Evolutionary conservation across 2,797 vertebrate genomes (phyloP), one percentile per base, ranked within the genome.

Genomic region (Rhynchonycteris naso): DNA sequence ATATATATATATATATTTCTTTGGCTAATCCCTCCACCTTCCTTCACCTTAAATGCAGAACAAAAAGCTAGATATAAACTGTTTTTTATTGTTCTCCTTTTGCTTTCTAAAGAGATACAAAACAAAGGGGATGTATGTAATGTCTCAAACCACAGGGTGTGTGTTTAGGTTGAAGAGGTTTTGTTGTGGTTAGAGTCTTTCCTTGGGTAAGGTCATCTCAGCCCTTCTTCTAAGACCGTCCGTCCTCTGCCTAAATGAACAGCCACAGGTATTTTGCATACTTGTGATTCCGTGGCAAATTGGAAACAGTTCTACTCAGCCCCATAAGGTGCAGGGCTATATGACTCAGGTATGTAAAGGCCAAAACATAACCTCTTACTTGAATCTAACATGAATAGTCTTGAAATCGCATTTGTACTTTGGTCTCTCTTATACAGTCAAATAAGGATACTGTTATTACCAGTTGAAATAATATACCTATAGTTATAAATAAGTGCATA

Each of bases 21-120:
- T n/a, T n/a, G n/a, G n/a, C n/a, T n/a, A n/a, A n/a, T n/a, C n/a
- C n/a, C n/a, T n/a, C n/a, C n/a, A n/a, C n/a, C n/a, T n/a, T n/a
- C n/a, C n/a, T n/a, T n/a, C n/a, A n/a, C n/a, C n/a, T n/a, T 89
- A 91, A 88, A 93, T 26, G 76, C 28, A 92, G 86, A 87, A 65
- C 30, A 88, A 79, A 94, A 93, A 68, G 16, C 43, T n/a, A 58
- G 52, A 52, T 16, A 50, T 2, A 65, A 2, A 22, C n/a, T 66
- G 58, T 78, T 76, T 63, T 63, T 71, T 47, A 50, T 18, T 52
- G 21, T 43, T 43, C 26, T 30, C 63, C 38, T 54, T 83, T 28
- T 69, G 58, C 13, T 71, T 82, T 90, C 38, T 14, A 74, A 88
- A 92, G 28, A 93, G 22, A 19, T 13, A 54, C 11, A 88, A 58